Evolutionary conservation across 2,888 invertebrate species (phyloP).

Genomic region (Cerastis leucographa): DNA sequence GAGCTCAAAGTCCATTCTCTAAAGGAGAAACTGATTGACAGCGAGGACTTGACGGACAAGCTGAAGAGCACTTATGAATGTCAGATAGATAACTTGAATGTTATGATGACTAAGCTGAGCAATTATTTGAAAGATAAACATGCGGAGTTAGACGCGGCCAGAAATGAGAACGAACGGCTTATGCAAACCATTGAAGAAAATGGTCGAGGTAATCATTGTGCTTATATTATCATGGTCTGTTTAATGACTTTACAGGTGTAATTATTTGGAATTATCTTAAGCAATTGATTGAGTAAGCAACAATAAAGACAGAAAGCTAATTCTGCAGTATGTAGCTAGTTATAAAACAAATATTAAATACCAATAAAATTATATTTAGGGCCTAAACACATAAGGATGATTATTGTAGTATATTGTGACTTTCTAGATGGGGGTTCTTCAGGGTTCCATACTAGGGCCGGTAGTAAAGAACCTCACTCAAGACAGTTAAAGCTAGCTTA

Average conservation of each 20-base stretch:
- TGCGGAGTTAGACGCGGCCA: constrained; percentile 73
- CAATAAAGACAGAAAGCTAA: background rate
- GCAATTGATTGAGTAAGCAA: constrained; percentile 17
- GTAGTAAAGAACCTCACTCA: background rate
- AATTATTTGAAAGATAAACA: constrained; percentile 82
- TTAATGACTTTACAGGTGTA: background rate
- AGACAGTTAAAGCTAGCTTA: background rate
- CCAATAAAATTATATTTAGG: constrained; percentile 11
- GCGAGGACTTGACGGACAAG: constrained; percentile 80
- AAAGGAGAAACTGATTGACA: constrained; percentile 80
- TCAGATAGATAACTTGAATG: constrained; percentile 81
- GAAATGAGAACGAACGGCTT: constrained; percentile 77
- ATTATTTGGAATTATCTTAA: background rate
- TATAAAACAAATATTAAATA: background rate
- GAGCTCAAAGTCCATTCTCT: constrained; percentile 81
- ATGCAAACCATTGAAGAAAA: constrained; percentile 72
- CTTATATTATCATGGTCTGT: background rate
- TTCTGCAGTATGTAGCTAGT: background rate
- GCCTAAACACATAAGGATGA: background rate
- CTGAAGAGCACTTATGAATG: constrained; percentile 80
- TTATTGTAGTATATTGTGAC: background rate
- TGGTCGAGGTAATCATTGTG: constrained; percentile 69
- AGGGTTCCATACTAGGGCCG: constrained; percentile 14
- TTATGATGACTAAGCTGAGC: constrained; percentile 80
- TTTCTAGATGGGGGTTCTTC: background rate